Evolutionary conservation across 2,797 vertebrate species (phyloP).

Genomic region (Rhinatrema bivittatum): DNA sequence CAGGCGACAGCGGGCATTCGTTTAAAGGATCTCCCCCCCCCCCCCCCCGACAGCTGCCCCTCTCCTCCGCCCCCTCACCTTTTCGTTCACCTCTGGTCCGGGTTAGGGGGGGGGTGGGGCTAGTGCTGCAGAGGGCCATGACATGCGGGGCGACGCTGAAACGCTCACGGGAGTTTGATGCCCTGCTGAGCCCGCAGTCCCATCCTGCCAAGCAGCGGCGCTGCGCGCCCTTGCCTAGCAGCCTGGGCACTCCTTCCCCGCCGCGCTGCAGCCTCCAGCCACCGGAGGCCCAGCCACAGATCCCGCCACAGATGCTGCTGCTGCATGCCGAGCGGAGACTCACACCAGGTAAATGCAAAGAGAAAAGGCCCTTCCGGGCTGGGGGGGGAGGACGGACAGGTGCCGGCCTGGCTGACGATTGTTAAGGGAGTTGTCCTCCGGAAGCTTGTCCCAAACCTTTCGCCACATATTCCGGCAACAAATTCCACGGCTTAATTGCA

Average conservation of each 20-base stretch:
- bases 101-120: neutral
- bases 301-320: neutral
- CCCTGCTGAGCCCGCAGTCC: conserved; percentile 3
- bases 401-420: no score
- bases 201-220: conserved; percentile 64
- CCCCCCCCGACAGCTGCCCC: no score
- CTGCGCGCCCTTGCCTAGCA: conserved; percentile 77
- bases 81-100: neutral
- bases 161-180: conserved; percentile 82
- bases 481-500: no score
- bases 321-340: conserved; percentile 1
- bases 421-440: no score
- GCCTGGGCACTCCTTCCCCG: conserved; percentile 65
- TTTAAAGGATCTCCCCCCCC: neutral
- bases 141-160: conserved; percentile 87
- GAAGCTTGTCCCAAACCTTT: no score
- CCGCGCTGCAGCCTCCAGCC: conserved; percentile 74
- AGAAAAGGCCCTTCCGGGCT: neutral
- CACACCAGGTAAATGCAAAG: neutral
- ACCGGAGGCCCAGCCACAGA: conserved; percentile 32
- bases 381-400: no score
- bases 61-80: neutral
- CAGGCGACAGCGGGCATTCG: neutral
- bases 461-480: no score
- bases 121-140: conserved; percentile 41